A percentile compares a stretch with the other conserved stretches of the same genome.
Evolutionary conservation across 2,113 vertebrate species (phyloP).

Genomic region (Echinops telfairi): DNA sequence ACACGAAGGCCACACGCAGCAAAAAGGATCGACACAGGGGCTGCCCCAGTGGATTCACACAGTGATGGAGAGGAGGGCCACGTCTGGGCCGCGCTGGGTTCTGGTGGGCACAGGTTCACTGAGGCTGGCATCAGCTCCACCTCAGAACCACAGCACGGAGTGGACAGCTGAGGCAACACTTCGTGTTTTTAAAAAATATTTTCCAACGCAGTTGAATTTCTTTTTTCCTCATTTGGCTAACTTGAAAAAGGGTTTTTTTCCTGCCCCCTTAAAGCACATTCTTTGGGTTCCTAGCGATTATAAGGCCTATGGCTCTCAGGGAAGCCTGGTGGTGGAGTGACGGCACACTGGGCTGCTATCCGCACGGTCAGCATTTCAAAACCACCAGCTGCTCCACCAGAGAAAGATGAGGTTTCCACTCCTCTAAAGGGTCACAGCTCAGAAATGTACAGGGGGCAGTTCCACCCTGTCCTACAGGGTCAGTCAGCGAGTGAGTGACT

Average conservation of each 20-base stretch:
- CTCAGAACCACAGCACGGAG: neutral
- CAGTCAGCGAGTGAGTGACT: neutral
- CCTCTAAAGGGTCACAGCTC: no score
- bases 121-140: neutral
- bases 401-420: no score
- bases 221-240: constrained; percentile 33
- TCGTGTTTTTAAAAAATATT: neutral
- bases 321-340: no score
- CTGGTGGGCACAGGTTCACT: neutral
- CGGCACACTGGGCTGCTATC: no score
- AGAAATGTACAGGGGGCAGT: no score
- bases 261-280: neutral
- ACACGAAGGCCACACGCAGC: no score
- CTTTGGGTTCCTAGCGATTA: neutral
- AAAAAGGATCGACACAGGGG: no score
- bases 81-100: neutral
- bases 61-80: neutral
- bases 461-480: no score
- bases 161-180: neutral
- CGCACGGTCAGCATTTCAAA: no score
- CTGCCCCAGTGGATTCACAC: neutral
- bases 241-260: neutral
- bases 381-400: no score
- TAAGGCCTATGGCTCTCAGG: no score
- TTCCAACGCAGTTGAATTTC: neutral